phyloP scores from a whole-genome alignment of 2,888 invertebrate genomes.

The Diadromus collaris region DNA sequence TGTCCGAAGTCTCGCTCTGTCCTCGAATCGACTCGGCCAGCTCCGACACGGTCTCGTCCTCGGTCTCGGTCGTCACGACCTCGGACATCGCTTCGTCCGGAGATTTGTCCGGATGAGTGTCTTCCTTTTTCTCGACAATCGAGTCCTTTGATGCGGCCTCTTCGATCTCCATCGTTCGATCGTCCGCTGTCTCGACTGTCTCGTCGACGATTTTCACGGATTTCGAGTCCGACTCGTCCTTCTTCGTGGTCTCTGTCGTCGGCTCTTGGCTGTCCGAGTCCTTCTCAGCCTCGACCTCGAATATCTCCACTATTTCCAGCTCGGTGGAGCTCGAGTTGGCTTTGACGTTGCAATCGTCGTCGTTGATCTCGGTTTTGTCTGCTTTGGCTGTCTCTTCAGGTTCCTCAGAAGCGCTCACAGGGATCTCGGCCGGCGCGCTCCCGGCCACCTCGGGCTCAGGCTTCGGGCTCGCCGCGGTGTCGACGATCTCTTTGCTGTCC shows the following conservation, averaged over 20 bases:
- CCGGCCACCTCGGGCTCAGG: background rate
- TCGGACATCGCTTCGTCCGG: conserved; percentile 50
- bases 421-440: conserved; percentile 9
- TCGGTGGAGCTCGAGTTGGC: conserved; percentile 65
- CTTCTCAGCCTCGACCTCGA: conserved; percentile 73
- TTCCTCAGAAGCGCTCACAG: background rate
- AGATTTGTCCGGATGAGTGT: conserved; percentile 32
- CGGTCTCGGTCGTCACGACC: conserved; percentile 68
- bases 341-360: conserved; percentile 37
- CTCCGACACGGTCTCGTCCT: conserved; percentile 72
- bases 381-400: conserved; percentile 36
- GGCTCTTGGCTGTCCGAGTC: conserved; percentile 49
- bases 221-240: background rate
- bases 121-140: conserved; percentile 66
- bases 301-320: conserved; percentile 75
- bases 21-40: conserved; percentile 67
- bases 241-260: conserved; percentile 52
- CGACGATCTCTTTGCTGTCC: conserved; percentile 29
- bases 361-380: conserved; percentile 32
- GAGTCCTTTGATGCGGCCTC: conserved; percentile 52
- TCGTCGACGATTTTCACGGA: background rate
- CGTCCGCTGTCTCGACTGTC: background rate
- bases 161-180: conserved; percentile 35
- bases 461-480: background rate
- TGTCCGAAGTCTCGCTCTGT: conserved; percentile 70